Percentiles rank a stretch among this genome's conserved stretches.
phyloP scores from a whole-genome alignment of 1,140 invertebrate genomes.

The Drosophila sp. region DNA sequence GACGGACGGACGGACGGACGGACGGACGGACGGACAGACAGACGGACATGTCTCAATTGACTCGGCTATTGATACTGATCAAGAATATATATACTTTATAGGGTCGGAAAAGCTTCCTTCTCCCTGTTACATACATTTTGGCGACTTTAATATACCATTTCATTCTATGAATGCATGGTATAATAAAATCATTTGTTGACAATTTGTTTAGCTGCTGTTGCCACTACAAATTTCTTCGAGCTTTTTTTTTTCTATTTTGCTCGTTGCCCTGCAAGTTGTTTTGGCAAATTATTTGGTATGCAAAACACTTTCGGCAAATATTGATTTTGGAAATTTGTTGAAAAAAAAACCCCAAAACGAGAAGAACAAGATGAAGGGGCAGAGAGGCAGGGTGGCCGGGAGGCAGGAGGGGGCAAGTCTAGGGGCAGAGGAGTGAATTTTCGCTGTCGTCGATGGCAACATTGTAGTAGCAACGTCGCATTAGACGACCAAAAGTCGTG shows the following conservation, averaged over 20 bases:
- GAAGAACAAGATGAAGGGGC: conserved; percentile 11
- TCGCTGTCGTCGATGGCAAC: conserved; percentile 42
- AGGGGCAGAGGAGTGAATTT: neutral
- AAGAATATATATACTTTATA: too few species aligned
- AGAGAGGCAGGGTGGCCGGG: neutral
- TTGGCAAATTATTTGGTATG: conserved; percentile 80
- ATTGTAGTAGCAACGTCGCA: conserved; percentile 63
- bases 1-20: too few species aligned
- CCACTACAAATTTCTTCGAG: conserved; percentile 66
- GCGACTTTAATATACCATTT: too few species aligned
- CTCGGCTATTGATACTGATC: too few species aligned
- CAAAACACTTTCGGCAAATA: conserved; percentile 81
- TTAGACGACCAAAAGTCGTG: conserved; percentile 61
- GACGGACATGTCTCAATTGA: too few species aligned
- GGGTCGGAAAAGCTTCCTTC: too few species aligned
- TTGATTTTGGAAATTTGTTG: conserved; percentile 81
- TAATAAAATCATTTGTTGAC: conserved; percentile 82
- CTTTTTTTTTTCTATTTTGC: conserved; percentile 27
- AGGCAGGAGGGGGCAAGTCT: too few species aligned
- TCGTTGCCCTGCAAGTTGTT: conserved; percentile 67
- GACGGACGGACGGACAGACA: too few species aligned
- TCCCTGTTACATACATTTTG: too few species aligned
- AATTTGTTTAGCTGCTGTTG: conserved; percentile 79
- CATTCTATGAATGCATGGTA: too few species aligned
- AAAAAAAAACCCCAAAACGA: conserved; percentile 53